Percentiles rank a stretch among this genome's conserved stretches.
These are phyloP conservation scores for Caenorhabditis remanei DNA, from an alignment of 1,140 invertebrate genomes.

Conservation along the genomic window DNA sequence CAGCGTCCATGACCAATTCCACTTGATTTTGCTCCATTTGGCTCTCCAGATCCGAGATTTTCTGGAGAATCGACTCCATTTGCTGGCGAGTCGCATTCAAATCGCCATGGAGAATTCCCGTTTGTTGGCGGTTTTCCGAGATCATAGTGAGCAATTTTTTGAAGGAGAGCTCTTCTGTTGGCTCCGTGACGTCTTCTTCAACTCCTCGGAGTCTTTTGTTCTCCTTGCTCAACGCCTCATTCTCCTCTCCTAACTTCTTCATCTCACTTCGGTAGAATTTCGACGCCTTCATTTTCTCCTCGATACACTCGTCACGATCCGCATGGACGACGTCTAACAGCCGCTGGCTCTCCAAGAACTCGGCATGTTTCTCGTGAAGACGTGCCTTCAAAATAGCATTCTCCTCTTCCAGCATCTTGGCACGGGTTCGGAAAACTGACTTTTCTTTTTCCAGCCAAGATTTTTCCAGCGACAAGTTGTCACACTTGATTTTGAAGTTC, in stretches of 20 bases:
- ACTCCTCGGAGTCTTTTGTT: neutral
- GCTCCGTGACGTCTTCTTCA: neutral
- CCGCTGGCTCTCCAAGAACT: neutral
- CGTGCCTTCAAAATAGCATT: neutral
- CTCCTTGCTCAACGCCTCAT: neutral
- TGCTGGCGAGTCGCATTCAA: neutral
- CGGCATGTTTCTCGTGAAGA: neutral
- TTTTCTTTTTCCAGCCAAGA: neutral
- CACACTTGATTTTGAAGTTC: neutral
- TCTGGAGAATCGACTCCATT: neutral
- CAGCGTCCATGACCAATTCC: too few species aligned
- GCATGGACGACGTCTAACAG: neutral
- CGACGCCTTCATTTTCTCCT: neutral
- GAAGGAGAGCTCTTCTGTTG: neutral
- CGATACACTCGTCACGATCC: conserved; percentile 15
- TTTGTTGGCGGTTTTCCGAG: neutral
- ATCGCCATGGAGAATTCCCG: neutral
- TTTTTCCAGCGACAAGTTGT: neutral
- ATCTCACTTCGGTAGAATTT: neutral
- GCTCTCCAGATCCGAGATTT: neutral
- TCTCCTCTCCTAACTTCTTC: neutral
- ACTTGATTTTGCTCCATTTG: too few species aligned
- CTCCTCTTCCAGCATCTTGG: neutral
- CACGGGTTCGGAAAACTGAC: neutral
- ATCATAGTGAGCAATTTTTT: neutral